Base-by-base conservation (phyloP, 2,888 invertebrate genomes). In the Axea sp. region DNA sequence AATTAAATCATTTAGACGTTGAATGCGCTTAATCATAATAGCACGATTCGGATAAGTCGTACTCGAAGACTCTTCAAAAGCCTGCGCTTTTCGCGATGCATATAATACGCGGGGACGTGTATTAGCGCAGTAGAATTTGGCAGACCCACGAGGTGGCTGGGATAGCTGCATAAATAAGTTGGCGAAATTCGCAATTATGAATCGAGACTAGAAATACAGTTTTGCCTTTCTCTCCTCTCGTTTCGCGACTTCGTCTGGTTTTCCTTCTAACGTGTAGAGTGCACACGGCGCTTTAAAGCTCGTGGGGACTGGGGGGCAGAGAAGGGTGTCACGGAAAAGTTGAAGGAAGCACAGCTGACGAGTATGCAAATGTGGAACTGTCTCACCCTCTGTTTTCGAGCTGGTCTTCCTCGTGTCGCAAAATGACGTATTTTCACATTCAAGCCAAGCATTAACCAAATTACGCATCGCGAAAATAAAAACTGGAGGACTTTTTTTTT, bases 281-380 rank as follows among this genome's bases (percentile, higher is more conserved):
- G 67, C 76, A 78, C 65, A 75, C 73, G 76, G 72, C 51, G 75
- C 69, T 76, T 51, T 59, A 62, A 55, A 75, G 71, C 65, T 67
- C 19, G 65, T 26, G 53, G 64, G 31, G 69, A 8, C 31, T 33
- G 28, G 60, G 45, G 68, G 53, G 75, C 4, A 11, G 73, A 76
- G 80, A 75, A 78, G 81, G 81, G 83, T 82, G 84, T 83, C 82
- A 80, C 82, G 86, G 87, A 87, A 87, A 87, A 87, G 87, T 88
- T 87, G 86, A 86, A 87, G 87, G 87, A 87, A 87, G 84, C 86
- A 83, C 87, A 87, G 87, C 87, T 87, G 87, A 87, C 87, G 87
- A 86, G 84, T 87, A 87, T 87, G 87, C 87, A 87, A 88, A 88
- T 87, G 83, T 81, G 79, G 78, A 80, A 77, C 79, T 80, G 80